These are phyloP conservation scores for Hemibagrus guttatus DNA, from an alignment of 2,797 vertebrate species.

Conservation along the genomic window DNA sequence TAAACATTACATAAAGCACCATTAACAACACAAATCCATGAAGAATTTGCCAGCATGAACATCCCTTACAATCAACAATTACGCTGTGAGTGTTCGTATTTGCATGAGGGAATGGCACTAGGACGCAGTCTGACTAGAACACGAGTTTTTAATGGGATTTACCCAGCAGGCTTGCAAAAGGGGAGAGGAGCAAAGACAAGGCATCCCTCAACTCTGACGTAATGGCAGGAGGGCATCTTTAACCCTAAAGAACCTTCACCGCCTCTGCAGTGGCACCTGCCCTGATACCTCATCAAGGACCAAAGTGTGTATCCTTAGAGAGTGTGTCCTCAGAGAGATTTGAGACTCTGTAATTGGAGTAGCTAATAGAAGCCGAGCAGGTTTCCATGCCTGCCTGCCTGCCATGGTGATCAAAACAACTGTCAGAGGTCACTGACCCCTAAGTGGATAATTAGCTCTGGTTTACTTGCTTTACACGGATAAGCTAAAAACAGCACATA, in stretches of 20 bases:
- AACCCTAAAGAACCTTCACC: not conserved
- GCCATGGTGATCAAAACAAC: slow-evolving; percentile 5
- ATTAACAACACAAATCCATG: not conserved
- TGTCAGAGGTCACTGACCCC: slow-evolving; percentile 4
- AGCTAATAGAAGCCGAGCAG: slow-evolving; percentile 2
- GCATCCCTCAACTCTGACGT: not conserved
- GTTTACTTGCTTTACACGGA: not conserved
- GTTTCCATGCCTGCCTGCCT: slow-evolving; percentile 5
- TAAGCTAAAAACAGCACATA: not conserved
- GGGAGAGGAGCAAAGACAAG: not conserved
- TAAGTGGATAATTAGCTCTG: slow-evolving; percentile 5
- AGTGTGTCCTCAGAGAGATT: slow-evolving; percentile 14
- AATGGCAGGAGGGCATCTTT: not conserved
- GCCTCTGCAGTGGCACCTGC: not conserved
- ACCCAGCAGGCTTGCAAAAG: not conserved
- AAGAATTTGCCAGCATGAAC: not conserved
- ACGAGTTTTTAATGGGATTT: slow-evolving; percentile 17
- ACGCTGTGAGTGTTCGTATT: not conserved
- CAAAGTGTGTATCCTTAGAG: not conserved
- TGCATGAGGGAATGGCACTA: not conserved
- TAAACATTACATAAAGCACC: not conserved
- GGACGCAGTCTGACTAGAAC: not conserved
- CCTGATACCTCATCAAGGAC: not conserved
- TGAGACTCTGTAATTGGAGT: slow-evolving; percentile 22
- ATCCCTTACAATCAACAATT: not conserved